Evolutionary conservation across 2,888 invertebrate genomes (phyloP).

Genomic region (Alsophila aescularia): DNA sequence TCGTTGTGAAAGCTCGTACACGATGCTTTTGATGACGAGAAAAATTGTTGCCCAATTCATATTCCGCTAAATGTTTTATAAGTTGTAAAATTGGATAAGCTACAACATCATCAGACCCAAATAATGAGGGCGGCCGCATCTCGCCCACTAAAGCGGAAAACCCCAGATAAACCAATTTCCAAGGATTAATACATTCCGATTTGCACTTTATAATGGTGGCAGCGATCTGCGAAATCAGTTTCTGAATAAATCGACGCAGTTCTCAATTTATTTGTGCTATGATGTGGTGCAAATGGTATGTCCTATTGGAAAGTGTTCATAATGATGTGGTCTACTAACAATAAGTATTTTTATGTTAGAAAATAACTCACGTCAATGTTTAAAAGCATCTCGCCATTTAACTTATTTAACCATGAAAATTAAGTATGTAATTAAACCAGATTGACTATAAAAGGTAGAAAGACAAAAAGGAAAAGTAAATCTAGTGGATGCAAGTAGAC

Average conservation of each 20-base stretch:
- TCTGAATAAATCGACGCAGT: constrained; percentile 29
- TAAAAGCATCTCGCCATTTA: too few species aligned
- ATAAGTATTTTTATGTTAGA: too few species aligned
- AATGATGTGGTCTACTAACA: not conserved
- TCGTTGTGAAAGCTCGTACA: too few species aligned
- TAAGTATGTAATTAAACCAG: too few species aligned
- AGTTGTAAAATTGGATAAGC: not conserved
- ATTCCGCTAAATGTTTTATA: too few species aligned
- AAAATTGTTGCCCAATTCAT: too few species aligned
- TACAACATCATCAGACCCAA: constrained; percentile 36
- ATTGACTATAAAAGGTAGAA: too few species aligned
- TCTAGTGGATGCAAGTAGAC: too few species aligned
- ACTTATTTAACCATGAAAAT: too few species aligned
- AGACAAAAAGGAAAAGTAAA: too few species aligned
- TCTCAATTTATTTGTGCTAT: constrained; percentile 21
- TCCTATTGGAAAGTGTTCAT: not conserved
- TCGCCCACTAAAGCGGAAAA: constrained; percentile 56
- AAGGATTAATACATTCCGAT: constrained; percentile 37
- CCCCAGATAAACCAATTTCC: constrained; percentile 61
- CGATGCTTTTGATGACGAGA: too few species aligned
- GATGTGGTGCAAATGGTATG: not conserved
- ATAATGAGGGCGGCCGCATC: constrained; percentile 37
- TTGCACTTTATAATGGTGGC: constrained; percentile 38
- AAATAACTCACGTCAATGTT: too few species aligned
- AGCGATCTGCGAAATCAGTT: constrained; percentile 32